Conservation (phyloP, 2,113 vertebrate species). For the Centropus bengalensis region DNA sequence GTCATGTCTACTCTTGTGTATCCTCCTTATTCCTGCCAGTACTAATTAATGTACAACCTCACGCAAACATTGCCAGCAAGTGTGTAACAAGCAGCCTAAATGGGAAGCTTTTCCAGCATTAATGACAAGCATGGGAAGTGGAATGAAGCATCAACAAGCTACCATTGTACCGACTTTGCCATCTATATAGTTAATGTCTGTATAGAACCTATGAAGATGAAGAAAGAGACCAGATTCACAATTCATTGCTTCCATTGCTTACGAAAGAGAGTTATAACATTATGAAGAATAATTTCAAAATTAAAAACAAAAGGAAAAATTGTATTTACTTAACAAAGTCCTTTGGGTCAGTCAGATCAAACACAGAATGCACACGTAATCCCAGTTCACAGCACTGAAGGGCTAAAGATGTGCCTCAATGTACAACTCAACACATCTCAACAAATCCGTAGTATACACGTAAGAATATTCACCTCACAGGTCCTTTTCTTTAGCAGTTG, state of each 20-base stretch:
- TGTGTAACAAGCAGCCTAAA: constrained; percentile 41
- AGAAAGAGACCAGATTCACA: background rate
- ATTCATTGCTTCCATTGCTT: background rate
- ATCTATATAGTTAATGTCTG: background rate
- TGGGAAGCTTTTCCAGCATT: background rate
- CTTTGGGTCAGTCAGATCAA: background rate
- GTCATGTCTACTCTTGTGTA: constrained; percentile 34
- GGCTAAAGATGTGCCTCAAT: background rate
- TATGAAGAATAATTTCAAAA: background rate
- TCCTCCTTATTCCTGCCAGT: constrained; percentile 30
- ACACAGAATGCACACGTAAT: background rate
- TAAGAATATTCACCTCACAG: background rate
- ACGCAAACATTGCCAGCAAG: constrained; percentile 1
- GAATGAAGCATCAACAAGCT: background rate
- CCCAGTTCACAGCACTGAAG: background rate
- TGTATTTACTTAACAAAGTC: background rate
- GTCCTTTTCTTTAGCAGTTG: background rate
- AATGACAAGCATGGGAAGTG: background rate
- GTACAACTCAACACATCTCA: background rate
- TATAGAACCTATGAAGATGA: background rate
- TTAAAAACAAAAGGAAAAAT: background rate
- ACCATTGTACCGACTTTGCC: background rate
- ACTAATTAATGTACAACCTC: constrained; percentile 40
- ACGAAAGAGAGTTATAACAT: background rate
- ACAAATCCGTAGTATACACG: background rate